Percentiles rank a stretch among this genome's conserved stretches.
phyloP scores from a whole-genome alignment of 2,888 invertebrate species.

The Panopea generosa region DNA sequence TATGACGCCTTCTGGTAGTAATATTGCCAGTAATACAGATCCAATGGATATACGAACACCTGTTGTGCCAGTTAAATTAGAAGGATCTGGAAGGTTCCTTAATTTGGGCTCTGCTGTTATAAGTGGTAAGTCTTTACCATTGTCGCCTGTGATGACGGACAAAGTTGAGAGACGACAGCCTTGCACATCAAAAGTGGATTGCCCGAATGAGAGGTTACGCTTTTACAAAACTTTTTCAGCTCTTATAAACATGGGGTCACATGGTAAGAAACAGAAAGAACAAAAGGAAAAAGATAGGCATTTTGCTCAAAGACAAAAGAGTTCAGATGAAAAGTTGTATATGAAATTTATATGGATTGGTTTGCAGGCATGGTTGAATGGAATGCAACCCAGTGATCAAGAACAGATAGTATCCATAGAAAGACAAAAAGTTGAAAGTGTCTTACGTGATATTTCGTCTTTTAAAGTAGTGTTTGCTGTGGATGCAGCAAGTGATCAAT shows the following conservation, averaged over 20 bases:
- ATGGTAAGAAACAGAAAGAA: conserved; percentile 82
- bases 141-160: conserved; percentile 34
- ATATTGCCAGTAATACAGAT: conserved; percentile 59
- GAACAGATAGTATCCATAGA: conserved; percentile 92
- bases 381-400: conserved; percentile 89
- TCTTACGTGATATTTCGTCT: conserved; percentile 91
- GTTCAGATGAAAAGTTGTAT: conserved; percentile 94
- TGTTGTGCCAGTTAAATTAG: conserved; percentile 63
- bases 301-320: conserved; percentile 85
- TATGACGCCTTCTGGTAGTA: conserved; percentile 49
- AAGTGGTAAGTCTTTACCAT: conserved; percentile 22
- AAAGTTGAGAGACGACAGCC: conserved; percentile 43
- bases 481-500: conserved; percentile 13
- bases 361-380: conserved; percentile 90
- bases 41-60: conserved; percentile 64
- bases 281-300: conserved; percentile 64
- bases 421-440: conserved; percentile 89
- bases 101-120: conserved; percentile 35
- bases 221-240: conserved; percentile 89
- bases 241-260: conserved; percentile 89
- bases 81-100: conserved; percentile 71
- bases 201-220: conserved; percentile 76
- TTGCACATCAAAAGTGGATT: conserved; percentile 62
- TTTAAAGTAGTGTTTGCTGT: conserved; percentile 86
- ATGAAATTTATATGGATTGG: conserved; percentile 97